A percentile compares a stretch with the other conserved stretches of the same genome.
Evolutionary conservation across 2,113 vertebrate genomes (phyloP).

Genomic region (Pedetes capensis): DNA sequence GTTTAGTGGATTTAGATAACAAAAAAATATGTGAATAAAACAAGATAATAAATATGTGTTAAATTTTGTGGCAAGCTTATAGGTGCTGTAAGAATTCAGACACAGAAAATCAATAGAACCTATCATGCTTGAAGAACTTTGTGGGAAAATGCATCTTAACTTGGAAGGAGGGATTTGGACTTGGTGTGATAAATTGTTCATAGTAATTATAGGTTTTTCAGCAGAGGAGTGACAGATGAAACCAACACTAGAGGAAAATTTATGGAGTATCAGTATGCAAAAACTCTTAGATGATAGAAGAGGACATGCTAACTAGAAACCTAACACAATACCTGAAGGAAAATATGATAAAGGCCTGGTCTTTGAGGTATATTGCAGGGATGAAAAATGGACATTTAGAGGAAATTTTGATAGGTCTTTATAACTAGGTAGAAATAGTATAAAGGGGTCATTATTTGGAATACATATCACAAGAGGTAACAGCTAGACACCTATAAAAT

Average conservation of each 20-base stretch:
- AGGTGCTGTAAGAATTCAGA: constrained; percentile 34
- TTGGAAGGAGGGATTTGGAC: constrained; percentile 32
- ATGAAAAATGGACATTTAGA: constrained; percentile 32
- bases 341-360: neutral
- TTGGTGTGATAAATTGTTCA: constrained; percentile 62
- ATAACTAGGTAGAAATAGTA: constrained; percentile 1
- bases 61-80: constrained; percentile 29
- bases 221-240: constrained; percentile 40
- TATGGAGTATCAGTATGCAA: constrained; percentile 17
- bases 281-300: constrained; percentile 2
- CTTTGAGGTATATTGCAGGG: neutral
- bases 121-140: constrained; percentile 32
- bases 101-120: constrained; percentile 43
- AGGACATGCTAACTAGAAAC: neutral
- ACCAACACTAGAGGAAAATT: neutral
- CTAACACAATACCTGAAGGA: neutral
- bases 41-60: constrained; percentile 27
- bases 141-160: constrained; percentile 35
- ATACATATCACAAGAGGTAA: constrained; percentile 13
- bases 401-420: constrained; percentile 18
- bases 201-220: constrained; percentile 49
- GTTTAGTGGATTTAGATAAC: neutral
- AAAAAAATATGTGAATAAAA: constrained; percentile 31
- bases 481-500: neutral
- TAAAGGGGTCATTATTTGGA: constrained; percentile 17